phyloP scores from a whole-genome alignment of 2,113 vertebrate species.

The Carassius gibelio region DNA sequence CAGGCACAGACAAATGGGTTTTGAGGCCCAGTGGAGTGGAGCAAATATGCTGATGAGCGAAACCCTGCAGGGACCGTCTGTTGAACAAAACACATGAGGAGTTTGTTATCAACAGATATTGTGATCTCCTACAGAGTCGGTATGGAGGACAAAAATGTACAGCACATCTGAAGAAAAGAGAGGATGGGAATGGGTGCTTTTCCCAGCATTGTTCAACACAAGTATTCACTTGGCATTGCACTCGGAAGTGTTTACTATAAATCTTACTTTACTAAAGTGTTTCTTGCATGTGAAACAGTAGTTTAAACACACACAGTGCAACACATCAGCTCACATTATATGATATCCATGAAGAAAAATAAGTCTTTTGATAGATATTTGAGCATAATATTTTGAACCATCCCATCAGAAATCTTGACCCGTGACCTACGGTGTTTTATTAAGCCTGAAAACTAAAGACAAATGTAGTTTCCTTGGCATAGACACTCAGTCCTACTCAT shows the following conservation, averaged over 20 bases:
- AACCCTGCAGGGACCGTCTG: slow-evolving; percentile 35
- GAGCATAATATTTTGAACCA: background rate
- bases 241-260: background rate
- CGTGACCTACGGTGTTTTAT: background rate
- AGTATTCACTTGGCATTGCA: background rate
- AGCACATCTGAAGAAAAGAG: background rate
- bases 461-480: background rate
- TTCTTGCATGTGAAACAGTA: background rate
- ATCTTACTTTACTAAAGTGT: too few relatives aligned
- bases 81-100: slow-evolving; percentile 27
- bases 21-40: slow-evolving; percentile 9
- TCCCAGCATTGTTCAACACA: background rate
- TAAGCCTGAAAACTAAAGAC: background rate
- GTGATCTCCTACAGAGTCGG: background rate
- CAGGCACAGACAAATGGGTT: background rate
- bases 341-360: background rate
- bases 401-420: background rate
- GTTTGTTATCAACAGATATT: slow-evolving; percentile 27
- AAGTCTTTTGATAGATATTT: background rate
- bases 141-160: background rate
- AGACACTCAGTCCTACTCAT: background rate
- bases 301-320: background rate
- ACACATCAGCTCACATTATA: background rate
- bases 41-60: slow-evolving; percentile 28
- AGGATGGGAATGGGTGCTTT: background rate